A percentile compares a stretch with the other conserved stretches of the same genome.
These are phyloP conservation scores for Thunnus albacares DNA, from an alignment of 2,797 vertebrate species.

Conservation along the genomic window DNA sequence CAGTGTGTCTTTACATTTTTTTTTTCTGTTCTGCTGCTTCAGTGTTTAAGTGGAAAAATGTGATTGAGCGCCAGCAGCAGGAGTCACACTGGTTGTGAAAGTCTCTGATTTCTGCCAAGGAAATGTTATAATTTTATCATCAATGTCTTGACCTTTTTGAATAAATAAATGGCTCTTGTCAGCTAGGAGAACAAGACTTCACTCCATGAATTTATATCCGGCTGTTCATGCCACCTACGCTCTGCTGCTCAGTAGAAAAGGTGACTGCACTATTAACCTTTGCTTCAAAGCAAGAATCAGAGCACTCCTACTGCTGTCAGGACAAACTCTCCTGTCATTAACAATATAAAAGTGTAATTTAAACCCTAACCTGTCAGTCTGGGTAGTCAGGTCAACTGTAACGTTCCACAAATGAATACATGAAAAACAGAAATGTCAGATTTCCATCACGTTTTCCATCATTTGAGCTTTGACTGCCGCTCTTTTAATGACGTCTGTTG, in stretches of 20 bases:
- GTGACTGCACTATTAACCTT: neutral
- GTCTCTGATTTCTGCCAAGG: neutral
- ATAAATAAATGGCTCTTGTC: neutral
- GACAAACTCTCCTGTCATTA: neutral
- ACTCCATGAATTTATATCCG: neutral
- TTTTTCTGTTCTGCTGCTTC: neutral
- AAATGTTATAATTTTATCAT: conserved; percentile 7
- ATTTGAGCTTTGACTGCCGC: no score
- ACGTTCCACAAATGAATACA: no score
- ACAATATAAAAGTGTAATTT: neutral
- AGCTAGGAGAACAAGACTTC: no score
- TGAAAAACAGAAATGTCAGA: no score
- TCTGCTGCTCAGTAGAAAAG: neutral
- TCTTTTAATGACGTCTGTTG: no score
- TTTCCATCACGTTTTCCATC: no score
- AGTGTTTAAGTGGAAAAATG: neutral
- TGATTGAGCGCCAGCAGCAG: neutral
- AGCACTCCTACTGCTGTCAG: neutral
- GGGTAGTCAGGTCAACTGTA: neutral
- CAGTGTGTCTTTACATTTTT: neutral
- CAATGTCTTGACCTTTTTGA: neutral
- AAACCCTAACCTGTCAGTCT: neutral
- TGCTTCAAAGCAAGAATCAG: neutral
- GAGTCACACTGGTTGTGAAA: neutral
- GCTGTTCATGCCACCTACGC: no score